Conservation (phyloP, 2,888 invertebrate genomes). For the Coremacera marginata region DNA sequence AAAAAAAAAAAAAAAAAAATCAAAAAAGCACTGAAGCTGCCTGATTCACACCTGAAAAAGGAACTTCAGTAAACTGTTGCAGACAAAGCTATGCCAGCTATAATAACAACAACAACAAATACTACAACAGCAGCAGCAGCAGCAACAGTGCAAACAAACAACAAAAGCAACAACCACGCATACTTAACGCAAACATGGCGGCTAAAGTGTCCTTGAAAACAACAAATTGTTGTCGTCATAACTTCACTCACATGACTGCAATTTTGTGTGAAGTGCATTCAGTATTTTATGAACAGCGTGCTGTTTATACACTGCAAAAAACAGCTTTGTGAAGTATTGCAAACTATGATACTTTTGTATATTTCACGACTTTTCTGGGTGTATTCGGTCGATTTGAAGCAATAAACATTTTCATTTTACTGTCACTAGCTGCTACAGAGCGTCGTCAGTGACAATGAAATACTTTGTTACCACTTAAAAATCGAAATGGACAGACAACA, state of each 20-base stretch:
- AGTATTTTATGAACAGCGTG: not conserved
- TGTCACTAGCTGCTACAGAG: not conserved
- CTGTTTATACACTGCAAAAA: not conserved
- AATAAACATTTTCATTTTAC: conserved; percentile 19
- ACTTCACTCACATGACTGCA: conserved; percentile 43
- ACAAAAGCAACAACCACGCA: not conserved
- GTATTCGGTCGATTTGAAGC: not conserved
- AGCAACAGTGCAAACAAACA: not conserved
- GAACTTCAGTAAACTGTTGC: not conserved
- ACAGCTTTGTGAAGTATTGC: not conserved
- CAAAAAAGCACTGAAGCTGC: not conserved
- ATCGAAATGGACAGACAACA: not conserved
- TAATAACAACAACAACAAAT: conserved; percentile 10
- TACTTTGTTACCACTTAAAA: conserved; percentile 28
- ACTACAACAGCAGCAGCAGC: not conserved
- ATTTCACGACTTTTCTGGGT: conserved; percentile 4
- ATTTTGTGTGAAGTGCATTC: not conserved
- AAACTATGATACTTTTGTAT: not conserved
- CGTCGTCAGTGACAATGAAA: conserved; percentile 23
- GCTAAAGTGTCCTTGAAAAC: conserved; percentile 48
- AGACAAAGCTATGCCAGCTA: not conserved
- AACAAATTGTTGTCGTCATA: conserved; percentile 50
- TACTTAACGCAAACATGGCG: conserved; percentile 49
- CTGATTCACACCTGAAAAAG: conserved; percentile 17
- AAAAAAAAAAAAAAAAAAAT: not conserved